These are phyloP conservation scores for Nycticebus coucang DNA, from an alignment of 2,113 vertebrate species.

Conservation along the genomic window DNA sequence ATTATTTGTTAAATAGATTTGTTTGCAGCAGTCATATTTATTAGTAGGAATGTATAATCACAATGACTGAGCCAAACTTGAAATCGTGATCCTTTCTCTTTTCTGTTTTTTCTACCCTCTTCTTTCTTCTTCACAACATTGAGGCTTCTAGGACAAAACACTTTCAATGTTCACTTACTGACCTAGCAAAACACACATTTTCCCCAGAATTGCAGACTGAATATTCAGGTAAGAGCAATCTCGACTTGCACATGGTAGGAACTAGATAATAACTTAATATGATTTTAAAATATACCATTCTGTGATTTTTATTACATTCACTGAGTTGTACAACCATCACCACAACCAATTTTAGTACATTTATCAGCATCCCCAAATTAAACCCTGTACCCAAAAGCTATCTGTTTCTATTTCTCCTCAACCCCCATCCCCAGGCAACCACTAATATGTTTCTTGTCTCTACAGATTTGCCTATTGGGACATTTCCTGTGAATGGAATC, in stretches of 20 bases:
- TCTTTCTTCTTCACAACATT: background rate
- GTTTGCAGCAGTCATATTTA: background rate
- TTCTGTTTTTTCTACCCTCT: background rate
- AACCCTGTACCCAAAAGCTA: background rate
- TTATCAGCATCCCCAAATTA: background rate
- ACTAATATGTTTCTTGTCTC: too few relatives aligned
- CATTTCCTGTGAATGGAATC: too few relatives aligned
- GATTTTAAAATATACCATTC: background rate
- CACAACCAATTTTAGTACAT: background rate
- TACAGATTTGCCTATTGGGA: too few relatives aligned
- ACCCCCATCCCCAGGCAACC: too few relatives aligned
- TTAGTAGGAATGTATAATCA: background rate
- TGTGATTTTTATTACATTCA: background rate
- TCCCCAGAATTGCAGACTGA: background rate
- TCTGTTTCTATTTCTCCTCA: background rate
- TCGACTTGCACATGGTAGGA: background rate
- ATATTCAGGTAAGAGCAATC: background rate
- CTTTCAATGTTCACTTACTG: background rate
- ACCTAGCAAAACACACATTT: background rate
- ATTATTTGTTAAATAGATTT: constrained; percentile 1
- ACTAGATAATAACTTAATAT: background rate
- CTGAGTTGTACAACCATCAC: background rate
- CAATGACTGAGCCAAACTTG: background rate
- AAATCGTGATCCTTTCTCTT: background rate
- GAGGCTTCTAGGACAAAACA: background rate